Evolutionary conservation across 2,113 vertebrate species (phyloP).

Genomic region (Antigone vipio): DNA sequence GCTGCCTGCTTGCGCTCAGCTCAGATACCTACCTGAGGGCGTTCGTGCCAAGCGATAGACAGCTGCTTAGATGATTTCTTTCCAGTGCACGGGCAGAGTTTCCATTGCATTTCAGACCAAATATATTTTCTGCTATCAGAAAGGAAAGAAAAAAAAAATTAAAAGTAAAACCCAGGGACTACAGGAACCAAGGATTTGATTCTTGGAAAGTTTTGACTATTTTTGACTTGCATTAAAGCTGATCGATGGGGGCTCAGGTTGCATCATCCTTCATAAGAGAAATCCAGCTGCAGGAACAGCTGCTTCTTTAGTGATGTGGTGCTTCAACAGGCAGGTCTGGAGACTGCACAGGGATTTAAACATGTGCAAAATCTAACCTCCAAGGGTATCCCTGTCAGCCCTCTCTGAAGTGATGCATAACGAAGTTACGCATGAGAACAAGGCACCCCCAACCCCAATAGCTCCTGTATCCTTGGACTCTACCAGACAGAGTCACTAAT

Average conservation of each 20-base stretch:
- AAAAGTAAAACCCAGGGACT: neutral
- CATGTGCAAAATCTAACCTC: rapidly evolving
- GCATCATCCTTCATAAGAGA: neutral
- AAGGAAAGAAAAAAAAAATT: neutral
- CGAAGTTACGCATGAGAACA: neutral
- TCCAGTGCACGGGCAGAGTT: neutral
- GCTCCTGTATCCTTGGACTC: neutral
- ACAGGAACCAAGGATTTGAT: neutral
- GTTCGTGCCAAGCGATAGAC: neutral
- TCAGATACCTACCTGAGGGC: too few species aligned
- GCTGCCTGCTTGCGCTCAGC: neutral
- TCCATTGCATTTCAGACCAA: neutral
- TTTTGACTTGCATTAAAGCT: neutral
- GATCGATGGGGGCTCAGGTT: neutral
- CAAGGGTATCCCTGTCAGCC: neutral
- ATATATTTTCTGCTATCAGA: neutral
- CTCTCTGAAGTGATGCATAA: neutral
- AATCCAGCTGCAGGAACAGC: neutral
- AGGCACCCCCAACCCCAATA: neutral
- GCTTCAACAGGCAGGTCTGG: neutral
- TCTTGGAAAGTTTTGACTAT: neutral
- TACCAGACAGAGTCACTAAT: neutral
- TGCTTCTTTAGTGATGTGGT: neutral
- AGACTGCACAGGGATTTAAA: neutral
- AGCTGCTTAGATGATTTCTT: neutral